Conservation (phyloP, 2,888 invertebrate species). For the Palloptera scutellata region DNA sequence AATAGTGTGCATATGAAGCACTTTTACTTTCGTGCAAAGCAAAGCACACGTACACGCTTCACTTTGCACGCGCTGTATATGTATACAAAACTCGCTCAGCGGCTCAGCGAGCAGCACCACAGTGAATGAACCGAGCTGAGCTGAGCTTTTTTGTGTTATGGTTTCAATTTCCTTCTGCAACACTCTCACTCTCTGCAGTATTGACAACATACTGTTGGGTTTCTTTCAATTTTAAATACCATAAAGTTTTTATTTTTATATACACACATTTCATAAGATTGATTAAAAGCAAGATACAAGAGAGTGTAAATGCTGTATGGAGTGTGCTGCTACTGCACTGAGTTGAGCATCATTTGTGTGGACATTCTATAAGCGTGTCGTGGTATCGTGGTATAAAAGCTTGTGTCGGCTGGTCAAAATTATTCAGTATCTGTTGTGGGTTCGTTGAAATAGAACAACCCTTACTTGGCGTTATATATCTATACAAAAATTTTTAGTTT, state of each 20-base stretch:
- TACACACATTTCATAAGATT: too few species aligned
- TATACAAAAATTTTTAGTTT: slow-evolving; percentile 19
- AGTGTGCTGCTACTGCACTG: neutral
- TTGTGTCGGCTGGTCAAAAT: slow-evolving; percentile 57
- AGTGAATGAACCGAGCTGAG: neutral
- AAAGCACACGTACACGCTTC: neutral
- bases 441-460: slow-evolving; percentile 56
- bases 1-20: slow-evolving; percentile 4
- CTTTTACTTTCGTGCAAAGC: slow-evolving; percentile 35
- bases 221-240: too few species aligned
- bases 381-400: slow-evolving; percentile 59
- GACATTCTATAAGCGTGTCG: slow-evolving; percentile 34
- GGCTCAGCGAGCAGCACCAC: too few species aligned
- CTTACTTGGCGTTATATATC: slow-evolving; percentile 8
- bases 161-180: neutral
- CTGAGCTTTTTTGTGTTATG: neutral
- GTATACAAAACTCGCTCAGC: neutral
- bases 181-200: neutral
- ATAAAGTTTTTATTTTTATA: too few species aligned
- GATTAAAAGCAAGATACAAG: too few species aligned
- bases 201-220: too few species aligned
- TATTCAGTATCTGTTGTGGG: slow-evolving; percentile 65
- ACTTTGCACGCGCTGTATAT: too few species aligned
- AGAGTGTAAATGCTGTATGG: too few species aligned
- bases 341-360: slow-evolving; percentile 23